Evolutionary conservation across 2,888 invertebrate species (phyloP).

Genomic region (Apomyelois bistriatella): DNA sequence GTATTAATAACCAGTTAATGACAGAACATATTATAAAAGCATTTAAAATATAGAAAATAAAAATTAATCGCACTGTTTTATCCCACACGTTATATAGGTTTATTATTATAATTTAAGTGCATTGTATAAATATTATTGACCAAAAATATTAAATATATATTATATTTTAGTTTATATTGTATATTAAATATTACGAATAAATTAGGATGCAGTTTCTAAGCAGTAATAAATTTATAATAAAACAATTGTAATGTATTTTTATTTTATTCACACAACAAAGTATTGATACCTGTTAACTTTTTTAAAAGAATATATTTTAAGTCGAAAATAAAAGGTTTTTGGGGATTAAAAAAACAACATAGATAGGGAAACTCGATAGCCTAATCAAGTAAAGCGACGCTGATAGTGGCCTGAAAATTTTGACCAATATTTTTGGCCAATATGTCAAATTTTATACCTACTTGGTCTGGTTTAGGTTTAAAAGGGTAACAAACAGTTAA

Average conservation of each 20-base stretch:
- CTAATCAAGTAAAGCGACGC: no score
- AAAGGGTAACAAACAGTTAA: no score
- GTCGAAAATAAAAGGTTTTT: no score
- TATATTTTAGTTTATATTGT: conserved; percentile 22
- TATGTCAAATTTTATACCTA: no score
- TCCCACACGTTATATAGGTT: conserved; percentile 46
- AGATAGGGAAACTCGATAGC: no score
- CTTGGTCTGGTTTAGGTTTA: no score
- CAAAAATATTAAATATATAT: conserved; percentile 40
- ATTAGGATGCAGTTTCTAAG: conserved; percentile 34
- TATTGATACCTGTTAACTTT: no score
- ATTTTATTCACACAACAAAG: no score
- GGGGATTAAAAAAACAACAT: no score
- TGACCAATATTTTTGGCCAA: no score
- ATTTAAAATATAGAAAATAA: conserved; percentile 40
- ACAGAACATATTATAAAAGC: conserved; percentile 35
- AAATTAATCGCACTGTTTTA: conserved; percentile 55
- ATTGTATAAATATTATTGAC: conserved; percentile 40
- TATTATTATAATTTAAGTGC: conserved; percentile 30
- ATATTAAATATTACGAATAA: conserved; percentile 32
- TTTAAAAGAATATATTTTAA: no score
- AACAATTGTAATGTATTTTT: conserved; percentile 5
- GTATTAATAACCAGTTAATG: neutral
- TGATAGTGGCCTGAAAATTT: no score
- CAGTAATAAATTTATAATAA: conserved; percentile 44